A percentile compares a stretch with the other conserved stretches of the same genome.
These are phyloP conservation scores for Betta splendens DNA, from an alignment of 2,797 vertebrate species.

Conservation along the genomic window DNA sequence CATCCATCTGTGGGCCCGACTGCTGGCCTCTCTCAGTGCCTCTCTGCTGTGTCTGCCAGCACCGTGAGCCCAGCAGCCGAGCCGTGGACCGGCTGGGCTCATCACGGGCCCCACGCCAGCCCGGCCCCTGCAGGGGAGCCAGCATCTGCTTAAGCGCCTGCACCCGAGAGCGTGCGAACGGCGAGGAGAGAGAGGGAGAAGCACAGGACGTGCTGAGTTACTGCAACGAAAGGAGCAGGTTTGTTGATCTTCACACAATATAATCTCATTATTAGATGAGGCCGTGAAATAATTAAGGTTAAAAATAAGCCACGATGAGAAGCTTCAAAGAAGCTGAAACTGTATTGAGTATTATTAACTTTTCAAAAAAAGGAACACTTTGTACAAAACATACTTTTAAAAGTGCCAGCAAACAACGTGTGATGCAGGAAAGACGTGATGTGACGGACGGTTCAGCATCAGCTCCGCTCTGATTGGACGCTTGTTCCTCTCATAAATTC, in stretches of 20 bases:
- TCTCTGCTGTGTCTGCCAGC: too few species aligned
- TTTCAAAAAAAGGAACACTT: not conserved
- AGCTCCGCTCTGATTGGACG: too few species aligned
- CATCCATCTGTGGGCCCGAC: slow-evolving; percentile 67
- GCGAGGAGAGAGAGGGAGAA: slow-evolving; percentile 33
- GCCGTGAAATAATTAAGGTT: slow-evolving; percentile 34
- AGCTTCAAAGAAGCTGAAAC: slow-evolving; percentile 5
- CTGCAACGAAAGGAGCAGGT: slow-evolving; percentile 9
- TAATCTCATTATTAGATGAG: slow-evolving; percentile 28
- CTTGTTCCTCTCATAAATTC: too few species aligned
- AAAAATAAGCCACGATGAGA: slow-evolving; percentile 28
- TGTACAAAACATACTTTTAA: not conserved
- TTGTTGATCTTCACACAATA: slow-evolving; percentile 22
- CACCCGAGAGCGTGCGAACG: slow-evolving; percentile 32
- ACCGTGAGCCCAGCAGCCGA: slow-evolving; percentile 35
- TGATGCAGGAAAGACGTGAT: not conserved
- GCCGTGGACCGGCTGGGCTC: slow-evolving; percentile 57
- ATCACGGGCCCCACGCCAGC: slow-evolving; percentile 57
- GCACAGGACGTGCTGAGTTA: slow-evolving; percentile 11
- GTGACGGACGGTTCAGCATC: too few species aligned
- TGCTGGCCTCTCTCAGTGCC: slow-evolving; percentile 71
- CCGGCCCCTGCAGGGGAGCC: slow-evolving; percentile 47
- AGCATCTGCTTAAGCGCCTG: slow-evolving; percentile 47
- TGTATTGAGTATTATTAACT: slow-evolving; percentile 5
- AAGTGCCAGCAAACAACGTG: slow-evolving; percentile 3